These are phyloP conservation scores for Mamestra brassicae DNA, from an alignment of 2,888 invertebrate genomes.

Conservation along the genomic window DNA sequence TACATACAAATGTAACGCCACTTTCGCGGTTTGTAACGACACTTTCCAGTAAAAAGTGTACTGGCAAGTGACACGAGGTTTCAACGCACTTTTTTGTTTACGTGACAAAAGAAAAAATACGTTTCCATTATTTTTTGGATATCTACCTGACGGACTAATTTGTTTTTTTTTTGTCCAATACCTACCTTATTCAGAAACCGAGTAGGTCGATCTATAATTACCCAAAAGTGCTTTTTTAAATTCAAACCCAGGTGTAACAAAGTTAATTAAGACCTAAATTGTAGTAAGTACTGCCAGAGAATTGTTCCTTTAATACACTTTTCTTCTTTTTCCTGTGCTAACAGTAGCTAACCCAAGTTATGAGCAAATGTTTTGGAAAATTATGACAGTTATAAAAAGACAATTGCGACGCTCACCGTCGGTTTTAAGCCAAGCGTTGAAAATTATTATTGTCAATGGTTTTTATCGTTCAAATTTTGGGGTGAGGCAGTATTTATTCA, in stretches of 20 bases:
- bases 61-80: too few species aligned
- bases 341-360: slow-evolving; percentile 3
- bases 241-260: background rate
- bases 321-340: background rate
- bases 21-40: too few species aligned
- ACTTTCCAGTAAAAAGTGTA: too few species aligned
- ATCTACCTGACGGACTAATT: too few species aligned
- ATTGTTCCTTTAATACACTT: background rate
- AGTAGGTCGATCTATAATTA: background rate
- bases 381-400: slow-evolving; percentile 34
- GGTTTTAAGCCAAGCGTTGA: slow-evolving; percentile 29
- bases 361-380: slow-evolving; percentile 50
- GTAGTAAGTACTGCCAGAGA: background rate
- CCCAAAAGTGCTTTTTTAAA: background rate
- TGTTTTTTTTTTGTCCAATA: too few species aligned
- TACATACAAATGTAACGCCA: too few species aligned
- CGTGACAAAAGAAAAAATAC: too few species aligned
- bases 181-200: background rate
- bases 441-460: slow-evolving; percentile 42
- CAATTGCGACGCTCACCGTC: slow-evolving; percentile 12
- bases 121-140: too few species aligned
- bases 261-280: background rate
- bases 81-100: too few species aligned
- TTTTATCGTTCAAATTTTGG: slow-evolving; percentile 31
- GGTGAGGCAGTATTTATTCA: slow-evolving; percentile 34